Conservation (phyloP, 2,113 vertebrate genomes). For the Anhinga rufa region DNA sequence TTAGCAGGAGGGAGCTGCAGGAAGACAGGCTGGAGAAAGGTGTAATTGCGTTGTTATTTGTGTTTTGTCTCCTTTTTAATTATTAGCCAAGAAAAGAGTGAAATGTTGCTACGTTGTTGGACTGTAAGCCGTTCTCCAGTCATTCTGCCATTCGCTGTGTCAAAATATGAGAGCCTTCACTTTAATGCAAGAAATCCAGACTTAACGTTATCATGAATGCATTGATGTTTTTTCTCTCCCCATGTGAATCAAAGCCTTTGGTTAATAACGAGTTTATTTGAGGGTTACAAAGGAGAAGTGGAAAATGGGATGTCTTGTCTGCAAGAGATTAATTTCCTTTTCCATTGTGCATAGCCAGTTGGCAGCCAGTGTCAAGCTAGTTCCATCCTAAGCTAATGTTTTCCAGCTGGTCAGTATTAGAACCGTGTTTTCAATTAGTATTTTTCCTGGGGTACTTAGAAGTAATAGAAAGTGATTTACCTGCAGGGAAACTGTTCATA, state of each 20-base stretch:
- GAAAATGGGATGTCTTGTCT: slow-evolving; percentile 33
- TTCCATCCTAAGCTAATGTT: slow-evolving; percentile 28
- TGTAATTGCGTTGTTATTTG: neutral
- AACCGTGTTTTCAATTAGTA: slow-evolving; percentile 50
- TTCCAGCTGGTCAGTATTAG: slow-evolving; percentile 51
- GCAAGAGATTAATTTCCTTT: slow-evolving; percentile 28
- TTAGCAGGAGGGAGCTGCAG: neutral
- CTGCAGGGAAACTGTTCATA: slow-evolving; percentile 22
- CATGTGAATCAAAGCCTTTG: neutral
- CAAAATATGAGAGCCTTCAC: neutral
- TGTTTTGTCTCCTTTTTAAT: neutral
- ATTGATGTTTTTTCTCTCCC: neutral
- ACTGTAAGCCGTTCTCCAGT: neutral
- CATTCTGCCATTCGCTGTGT: neutral
- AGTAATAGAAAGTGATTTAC: slow-evolving; percentile 41
- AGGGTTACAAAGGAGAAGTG: slow-evolving; percentile 35
- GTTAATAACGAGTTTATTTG: slow-evolving; percentile 1
- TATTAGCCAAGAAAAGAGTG: neutral
- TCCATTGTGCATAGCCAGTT: slow-evolving; percentile 20
- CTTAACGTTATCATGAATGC: neutral
- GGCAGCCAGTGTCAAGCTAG: neutral
- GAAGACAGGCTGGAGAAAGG: neutral
- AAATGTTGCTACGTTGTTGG: neutral
- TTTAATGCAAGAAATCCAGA: neutral
- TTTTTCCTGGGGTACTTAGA: slow-evolving; percentile 47